phyloP scores from a whole-genome alignment of 2,797 vertebrate genomes.

The Pangasius krempfi region DNA sequence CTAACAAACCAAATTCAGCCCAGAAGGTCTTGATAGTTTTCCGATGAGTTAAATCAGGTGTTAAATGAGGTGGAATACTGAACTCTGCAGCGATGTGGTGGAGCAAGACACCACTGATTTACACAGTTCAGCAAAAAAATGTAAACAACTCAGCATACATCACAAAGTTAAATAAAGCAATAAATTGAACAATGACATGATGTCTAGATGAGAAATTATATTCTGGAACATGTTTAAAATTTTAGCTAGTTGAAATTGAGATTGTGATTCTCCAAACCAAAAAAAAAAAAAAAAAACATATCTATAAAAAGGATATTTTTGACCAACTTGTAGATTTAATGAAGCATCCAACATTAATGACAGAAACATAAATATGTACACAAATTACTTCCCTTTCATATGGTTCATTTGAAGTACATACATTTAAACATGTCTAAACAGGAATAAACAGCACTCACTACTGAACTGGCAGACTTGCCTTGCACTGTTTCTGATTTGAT shows the following conservation, averaged over 20 bases:
- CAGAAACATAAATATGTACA: neutral
- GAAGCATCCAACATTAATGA: neutral
- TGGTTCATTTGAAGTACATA: neutral
- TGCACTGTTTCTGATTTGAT: neutral
- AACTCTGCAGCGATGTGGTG: neutral
- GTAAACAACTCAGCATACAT: neutral
- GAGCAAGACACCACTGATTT: neutral
- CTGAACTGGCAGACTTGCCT: neutral
- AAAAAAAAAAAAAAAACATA: neutral
- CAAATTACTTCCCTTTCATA: neutral
- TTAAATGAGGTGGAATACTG: neutral
- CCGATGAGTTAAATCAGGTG: neutral
- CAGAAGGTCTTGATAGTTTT: neutral
- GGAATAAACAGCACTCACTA: neutral
- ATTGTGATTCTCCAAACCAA: neutral
- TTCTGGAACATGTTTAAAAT: neutral
- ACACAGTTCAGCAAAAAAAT: neutral
- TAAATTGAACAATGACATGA: neutral
- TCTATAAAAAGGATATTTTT: neutral
- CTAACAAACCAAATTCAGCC: neutral
- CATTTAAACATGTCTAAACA: conserved; percentile 8
- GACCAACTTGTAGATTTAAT: neutral
- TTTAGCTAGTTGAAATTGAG: neutral
- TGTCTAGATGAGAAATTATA: neutral
- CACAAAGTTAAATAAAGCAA: neutral